Evolutionary conservation across 2,113 vertebrate species (phyloP), one percentile per base, ranked within the genome.

Genomic region (Pedionomus torquatus): DNA sequence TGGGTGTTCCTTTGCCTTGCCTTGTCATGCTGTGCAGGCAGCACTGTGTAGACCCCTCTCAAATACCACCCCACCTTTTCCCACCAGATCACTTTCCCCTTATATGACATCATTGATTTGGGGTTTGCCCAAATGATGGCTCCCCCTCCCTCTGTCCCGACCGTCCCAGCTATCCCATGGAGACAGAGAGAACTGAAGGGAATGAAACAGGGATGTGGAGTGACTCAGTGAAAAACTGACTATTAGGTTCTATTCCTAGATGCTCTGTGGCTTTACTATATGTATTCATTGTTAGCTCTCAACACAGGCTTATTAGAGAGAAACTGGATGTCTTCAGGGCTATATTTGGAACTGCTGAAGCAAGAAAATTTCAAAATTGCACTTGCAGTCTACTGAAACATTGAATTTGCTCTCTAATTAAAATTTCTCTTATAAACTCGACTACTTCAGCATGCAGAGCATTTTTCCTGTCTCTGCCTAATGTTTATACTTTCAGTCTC

Each of bases 281-380:
- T 16, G 21, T 39, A 95, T 74, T 95, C 69, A 5, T 79, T 83
- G 66, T 86, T 92, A 92, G 91, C 90, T 64, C 82, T 84, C 89
- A 80, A 31, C 83, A 65, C n/a, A 8, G 31, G 61, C 57, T 93
- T 95, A 87, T 96, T 95, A 85, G 5, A 96, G 87, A 89, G 90
- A 90, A 86, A 78, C 64, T 79, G 91, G 41, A 95, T 96, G 77
- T 89, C 95, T 97, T 78, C 49, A 87, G 91, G 84, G 79, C 90
- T 97, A 96, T 96, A 96, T 95, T 87, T 97, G 92, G 96, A 95
- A 95, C 23, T 95, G 90, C 93, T 89, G 79, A 91, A 94, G 89
- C 84, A 96, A 91, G 74, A 92, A 94, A 86, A 91, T 51, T 64
- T 65, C 65, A 80, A 96, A 97, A 92, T 81, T 96, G 96, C 91